These are phyloP conservation scores for Drosophila quadrilineata DNA, from an alignment of 1,140 invertebrate genomes.

Conservation along the genomic window DNA sequence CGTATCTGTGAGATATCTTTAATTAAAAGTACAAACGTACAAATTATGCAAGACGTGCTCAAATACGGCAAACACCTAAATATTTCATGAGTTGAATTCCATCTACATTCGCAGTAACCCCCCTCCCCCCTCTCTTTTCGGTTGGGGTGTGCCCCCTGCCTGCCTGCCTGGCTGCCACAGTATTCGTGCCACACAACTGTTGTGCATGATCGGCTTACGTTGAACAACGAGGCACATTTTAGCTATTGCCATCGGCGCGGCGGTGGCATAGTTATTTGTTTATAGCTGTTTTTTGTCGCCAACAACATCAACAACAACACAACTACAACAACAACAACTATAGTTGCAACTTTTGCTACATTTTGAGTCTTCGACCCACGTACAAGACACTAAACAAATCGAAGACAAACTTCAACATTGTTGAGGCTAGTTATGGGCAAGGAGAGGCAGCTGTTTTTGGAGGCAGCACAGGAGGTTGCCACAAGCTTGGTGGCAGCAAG, in stretches of 20 bases:
- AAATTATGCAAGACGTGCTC: slow-evolving; percentile 74
- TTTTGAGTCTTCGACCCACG: slow-evolving; percentile 57
- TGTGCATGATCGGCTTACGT: slow-evolving; percentile 47
- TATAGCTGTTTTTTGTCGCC: slow-evolving; percentile 40
- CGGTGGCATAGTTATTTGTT: slow-evolving; percentile 44
- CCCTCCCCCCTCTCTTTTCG: not conserved
- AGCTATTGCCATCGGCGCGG: slow-evolving; percentile 33
- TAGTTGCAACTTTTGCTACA: slow-evolving; percentile 25
- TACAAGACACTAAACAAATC: slow-evolving; percentile 67
- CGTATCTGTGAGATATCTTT: slow-evolving; percentile 60
- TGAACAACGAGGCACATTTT: slow-evolving; percentile 33
- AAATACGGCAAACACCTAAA: slow-evolving; percentile 77
- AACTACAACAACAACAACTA: slow-evolving; percentile 2
- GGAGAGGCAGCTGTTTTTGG: slow-evolving; percentile 8
- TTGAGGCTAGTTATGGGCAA: slow-evolving; percentile 1
- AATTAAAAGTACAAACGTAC: slow-evolving; percentile 75
- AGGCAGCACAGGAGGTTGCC: not conserved
- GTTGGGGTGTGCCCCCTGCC: slow-evolving; percentile 29
- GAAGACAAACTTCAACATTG: slow-evolving; percentile 65
- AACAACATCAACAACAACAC: slow-evolving; percentile 4
- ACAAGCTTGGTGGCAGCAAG: not conserved
- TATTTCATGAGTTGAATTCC: slow-evolving; percentile 65
- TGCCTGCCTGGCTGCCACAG: too few species aligned
- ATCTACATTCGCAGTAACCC: slow-evolving; percentile 9
- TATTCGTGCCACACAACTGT: slow-evolving; percentile 22